phyloP scores from a whole-genome alignment of 2,888 invertebrate species.

The Lasioglossum vierecki region DNA sequence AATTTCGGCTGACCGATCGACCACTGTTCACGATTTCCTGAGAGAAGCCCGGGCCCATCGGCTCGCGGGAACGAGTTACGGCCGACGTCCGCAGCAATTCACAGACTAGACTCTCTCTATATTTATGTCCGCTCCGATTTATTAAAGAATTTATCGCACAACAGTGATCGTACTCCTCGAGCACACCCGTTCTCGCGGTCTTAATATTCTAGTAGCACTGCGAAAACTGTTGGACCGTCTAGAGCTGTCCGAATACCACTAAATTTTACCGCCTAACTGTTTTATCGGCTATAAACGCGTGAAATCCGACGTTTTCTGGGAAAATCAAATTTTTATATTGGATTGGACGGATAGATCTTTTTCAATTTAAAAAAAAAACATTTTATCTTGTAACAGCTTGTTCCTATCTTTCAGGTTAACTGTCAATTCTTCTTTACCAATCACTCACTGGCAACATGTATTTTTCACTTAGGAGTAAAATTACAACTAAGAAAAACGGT shows the following conservation, averaged over 20 bases:
- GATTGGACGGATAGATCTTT: no score
- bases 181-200: not conserved
- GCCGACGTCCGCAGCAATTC: not conserved
- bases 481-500: no score
- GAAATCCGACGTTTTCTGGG: not conserved
- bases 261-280: not conserved
- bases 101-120: not conserved
- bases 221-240: not conserved
- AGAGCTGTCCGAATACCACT: not conserved
- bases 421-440: no score
- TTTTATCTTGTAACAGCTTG: no score
- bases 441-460: no score
- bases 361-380: no score
- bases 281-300: not conserved
- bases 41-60: not conserved
- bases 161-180: not conserved
- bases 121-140: conserved; percentile 12
- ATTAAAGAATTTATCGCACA: conserved; percentile 29
- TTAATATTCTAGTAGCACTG: not conserved
- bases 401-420: no score
- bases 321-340: not conserved
- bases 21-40: conserved; percentile 15
- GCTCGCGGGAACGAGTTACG: not conserved
- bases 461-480: no score
- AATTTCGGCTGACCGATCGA: not conserved